Evolutionary conservation across 2,113 vertebrate genomes (phyloP).

Genomic region (Benitochromis conjunctus): DNA sequence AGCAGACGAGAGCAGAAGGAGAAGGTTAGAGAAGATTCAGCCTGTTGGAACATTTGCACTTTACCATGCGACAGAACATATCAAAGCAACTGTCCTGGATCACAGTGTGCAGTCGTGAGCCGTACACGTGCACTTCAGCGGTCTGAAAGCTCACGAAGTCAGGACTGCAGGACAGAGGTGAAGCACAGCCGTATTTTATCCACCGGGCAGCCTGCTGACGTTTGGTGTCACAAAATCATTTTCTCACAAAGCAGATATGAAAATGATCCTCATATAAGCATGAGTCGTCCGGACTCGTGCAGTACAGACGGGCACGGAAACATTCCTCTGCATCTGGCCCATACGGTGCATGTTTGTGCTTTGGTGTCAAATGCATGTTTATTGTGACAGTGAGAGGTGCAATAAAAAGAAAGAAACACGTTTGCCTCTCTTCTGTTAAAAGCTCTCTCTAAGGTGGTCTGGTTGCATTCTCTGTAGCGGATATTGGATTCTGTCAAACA

Average conservation of each 20-base stretch:
- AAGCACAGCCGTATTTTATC: slow-evolving; percentile 2
- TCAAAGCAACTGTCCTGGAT: slow-evolving; percentile 7
- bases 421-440: not conserved
- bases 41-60: slow-evolving; percentile 5
- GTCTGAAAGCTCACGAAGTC: not conserved
- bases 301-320: not conserved
- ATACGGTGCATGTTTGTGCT: not conserved
- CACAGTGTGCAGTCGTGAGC: not conserved
- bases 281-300: not conserved
- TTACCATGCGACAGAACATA: slow-evolving; percentile 36
- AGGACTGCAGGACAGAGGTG: not conserved
- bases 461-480: slow-evolving; percentile 30
- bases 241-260: not conserved
- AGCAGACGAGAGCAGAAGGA: slow-evolving; percentile 38
- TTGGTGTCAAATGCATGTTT: not conserved
- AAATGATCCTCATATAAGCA: not conserved
- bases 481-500: slow-evolving; percentile 3
- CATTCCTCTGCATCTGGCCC: not conserved
- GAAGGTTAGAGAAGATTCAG: slow-evolving; percentile 24
- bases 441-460: not conserved
- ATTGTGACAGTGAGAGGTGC: not conserved
- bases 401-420: not conserved
- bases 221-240: not conserved
- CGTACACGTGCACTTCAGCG: not conserved
- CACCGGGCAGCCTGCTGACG: not conserved